Evolutionary conservation across 1,140 invertebrate genomes (phyloP), one percentile per base, ranked within the genome.

Genomic region (Pseudachorutes palmiensis): DNA sequence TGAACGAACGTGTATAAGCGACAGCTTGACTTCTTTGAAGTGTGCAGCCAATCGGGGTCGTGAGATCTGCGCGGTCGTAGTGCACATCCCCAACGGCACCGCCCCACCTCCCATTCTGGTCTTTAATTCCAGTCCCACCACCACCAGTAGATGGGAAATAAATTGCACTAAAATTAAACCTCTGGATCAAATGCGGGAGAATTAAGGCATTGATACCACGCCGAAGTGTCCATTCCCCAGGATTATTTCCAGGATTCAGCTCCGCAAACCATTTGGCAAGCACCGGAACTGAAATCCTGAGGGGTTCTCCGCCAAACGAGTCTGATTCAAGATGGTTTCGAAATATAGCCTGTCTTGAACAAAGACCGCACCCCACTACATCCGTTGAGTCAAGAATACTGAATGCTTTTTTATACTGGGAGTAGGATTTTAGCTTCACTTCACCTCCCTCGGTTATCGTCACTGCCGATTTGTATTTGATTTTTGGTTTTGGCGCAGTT

Each of bases 41-140:
- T 1, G 65, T 70, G 48, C 64, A 61, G 12, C 61, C 65, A 0
- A 45, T 67, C 0, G 59, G 57, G 0, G 57, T 49, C n/a, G 65
- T 65, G 22, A 72, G 9, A 26, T 72, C 65, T 22, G 71, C 68
- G 5, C 24, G 48, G 2, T 48, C 51, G 22, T 62, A 26, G 2
- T 70, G 19, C 36, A 72, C 45, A 60, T 72, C 66, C 16, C 48
- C 68, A 2, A 72, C 57, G 19, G 68, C 29, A 1, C 71, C 71
- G 2, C 48, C 9, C 71, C 71, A 72, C 16, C 45, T 62, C 2
- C 67, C 68, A 57, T 70, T 70, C 9, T 29, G 14, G n/a, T 62
- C 14, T 24, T 24, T 14, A 0, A 24, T 1, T 2, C 71, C 71
- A 2, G 66, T 72, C 0, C 70, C 70, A 2, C 67, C 67, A 2